These are phyloP conservation scores for Leptinotarsa texana DNA, from an alignment of 1,140 invertebrate species.

Conservation along the genomic window DNA sequence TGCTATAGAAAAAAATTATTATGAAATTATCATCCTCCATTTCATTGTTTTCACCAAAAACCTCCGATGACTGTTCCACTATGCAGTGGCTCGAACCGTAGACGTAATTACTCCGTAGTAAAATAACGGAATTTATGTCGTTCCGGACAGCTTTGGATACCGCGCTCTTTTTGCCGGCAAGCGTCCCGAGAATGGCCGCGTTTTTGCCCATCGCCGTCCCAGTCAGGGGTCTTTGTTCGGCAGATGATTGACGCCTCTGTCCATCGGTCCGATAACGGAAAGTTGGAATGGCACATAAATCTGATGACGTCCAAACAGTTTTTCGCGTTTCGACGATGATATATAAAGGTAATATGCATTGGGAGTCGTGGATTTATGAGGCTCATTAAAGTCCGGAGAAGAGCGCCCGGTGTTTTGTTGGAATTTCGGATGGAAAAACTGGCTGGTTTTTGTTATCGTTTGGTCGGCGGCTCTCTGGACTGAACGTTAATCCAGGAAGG, in stretches of 20 bases:
- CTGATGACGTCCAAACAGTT: conserved; percentile 21
- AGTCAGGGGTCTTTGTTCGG: conserved; percentile 14
- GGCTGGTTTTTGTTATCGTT: too few relatives aligned
- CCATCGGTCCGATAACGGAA: conserved; percentile 21
- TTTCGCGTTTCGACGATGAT: conserved; percentile 21
- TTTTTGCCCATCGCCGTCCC: conserved; percentile 12
- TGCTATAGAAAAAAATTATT: too few relatives aligned
- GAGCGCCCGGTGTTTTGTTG: neutral
- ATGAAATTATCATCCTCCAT: neutral
- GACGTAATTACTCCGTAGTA: conserved; percentile 14
- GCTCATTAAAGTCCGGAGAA: neutral
- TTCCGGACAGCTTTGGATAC: conserved; percentile 17
- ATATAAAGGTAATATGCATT: conserved; percentile 24
- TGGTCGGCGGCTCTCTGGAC: too few relatives aligned
- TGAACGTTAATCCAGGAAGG: too few relatives aligned
- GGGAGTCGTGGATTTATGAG: conserved; percentile 13
- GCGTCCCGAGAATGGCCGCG: neutral
- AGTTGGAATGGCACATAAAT: conserved; percentile 21
- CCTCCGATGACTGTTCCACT: neutral
- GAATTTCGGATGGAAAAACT: too few relatives aligned
- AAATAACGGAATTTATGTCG: conserved; percentile 22
- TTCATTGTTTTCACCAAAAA: neutral
- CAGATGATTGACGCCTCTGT: conserved; percentile 13
- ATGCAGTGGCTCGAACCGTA: neutral
- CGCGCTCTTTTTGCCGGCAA: conserved; percentile 6